A percentile compares a stretch with the other conserved stretches of the same genome.
phyloP scores from a whole-genome alignment of 2,888 invertebrate genomes.

The Patella pellucida region DNA sequence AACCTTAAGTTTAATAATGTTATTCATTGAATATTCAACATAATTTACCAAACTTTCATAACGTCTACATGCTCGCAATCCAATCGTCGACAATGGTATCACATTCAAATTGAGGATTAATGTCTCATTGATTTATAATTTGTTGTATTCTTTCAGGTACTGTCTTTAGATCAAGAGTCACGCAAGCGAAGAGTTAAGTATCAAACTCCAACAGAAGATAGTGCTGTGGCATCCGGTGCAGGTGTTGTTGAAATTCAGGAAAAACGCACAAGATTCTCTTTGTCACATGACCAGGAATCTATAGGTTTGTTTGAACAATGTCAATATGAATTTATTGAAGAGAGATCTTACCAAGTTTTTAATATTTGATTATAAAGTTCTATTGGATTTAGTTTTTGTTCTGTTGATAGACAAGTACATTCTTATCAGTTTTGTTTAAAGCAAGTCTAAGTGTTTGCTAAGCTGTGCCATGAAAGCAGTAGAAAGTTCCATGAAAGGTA shows the following conservation, averaged over 20 bases:
- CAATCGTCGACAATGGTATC: no score
- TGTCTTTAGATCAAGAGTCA: conserved; percentile 67
- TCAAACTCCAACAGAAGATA: conserved; percentile 15
- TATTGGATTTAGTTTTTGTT: no score
- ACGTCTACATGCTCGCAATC: no score
- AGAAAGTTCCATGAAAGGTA: no score
- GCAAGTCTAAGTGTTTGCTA: conserved; percentile 13
- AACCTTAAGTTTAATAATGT: no score
- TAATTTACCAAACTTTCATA: no score
- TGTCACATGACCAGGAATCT: conserved; percentile 91
- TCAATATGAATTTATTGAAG: not conserved
- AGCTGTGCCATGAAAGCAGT: not conserved
- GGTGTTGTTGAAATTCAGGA: conserved; percentile 65
- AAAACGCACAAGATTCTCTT: conserved; percentile 79
- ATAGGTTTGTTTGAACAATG: conserved; percentile 63
- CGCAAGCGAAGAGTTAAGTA: conserved; percentile 62
- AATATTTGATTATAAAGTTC: no score
- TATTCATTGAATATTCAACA: no score
- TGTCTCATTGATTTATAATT: no score
- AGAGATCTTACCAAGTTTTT: not conserved
- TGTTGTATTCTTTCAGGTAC: conserved; percentile 32
- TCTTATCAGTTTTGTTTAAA: not conserved
- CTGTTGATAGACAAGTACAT: not conserved
- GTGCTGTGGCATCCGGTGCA: not conserved
- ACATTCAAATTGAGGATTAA: no score